Percentiles rank a stretch among this genome's conserved stretches.
phyloP scores from a whole-genome alignment of 2,888 invertebrate species.

The Kryphioiulus occultus region DNA sequence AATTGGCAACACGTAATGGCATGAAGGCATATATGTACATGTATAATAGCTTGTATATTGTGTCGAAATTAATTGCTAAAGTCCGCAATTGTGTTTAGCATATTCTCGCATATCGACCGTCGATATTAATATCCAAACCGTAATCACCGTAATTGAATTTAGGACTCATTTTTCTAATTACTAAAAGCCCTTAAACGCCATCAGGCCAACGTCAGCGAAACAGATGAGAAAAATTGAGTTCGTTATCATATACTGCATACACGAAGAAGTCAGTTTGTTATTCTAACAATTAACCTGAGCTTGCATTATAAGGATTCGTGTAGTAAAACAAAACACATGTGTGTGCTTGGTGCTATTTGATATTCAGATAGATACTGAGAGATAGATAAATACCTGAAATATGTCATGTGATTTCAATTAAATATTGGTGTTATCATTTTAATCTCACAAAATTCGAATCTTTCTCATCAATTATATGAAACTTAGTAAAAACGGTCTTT shows the following conservation, averaged over 20 bases:
- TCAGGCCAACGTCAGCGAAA: not conserved
- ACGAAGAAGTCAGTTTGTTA: not conserved
- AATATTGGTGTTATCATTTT: too few species aligned
- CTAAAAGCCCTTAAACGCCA: not conserved
- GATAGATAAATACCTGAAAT: too few species aligned
- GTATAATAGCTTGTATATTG: not conserved
- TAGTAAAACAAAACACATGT: not conserved
- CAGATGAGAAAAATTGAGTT: not conserved
- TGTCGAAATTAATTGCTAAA: slow-evolving; percentile 23
- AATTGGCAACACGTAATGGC: not conserved
- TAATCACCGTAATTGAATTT: slow-evolving; percentile 4
- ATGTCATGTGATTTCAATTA: too few species aligned
- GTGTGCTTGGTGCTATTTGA: too few species aligned
- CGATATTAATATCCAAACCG: not conserved
- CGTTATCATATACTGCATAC: not conserved
- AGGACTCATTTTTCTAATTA: not conserved
- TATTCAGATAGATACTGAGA: too few species aligned
- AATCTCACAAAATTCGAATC: too few species aligned
- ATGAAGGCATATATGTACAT: not conserved
- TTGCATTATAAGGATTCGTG: not conserved
- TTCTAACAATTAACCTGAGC: not conserved
- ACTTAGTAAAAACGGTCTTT: too few species aligned
- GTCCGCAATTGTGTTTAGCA: slow-evolving; percentile 5
- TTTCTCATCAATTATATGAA: too few species aligned
- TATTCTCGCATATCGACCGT: not conserved